Evolutionary conservation across 2,888 invertebrate species (phyloP).

Genomic region (Ennomos erosarius): DNA sequence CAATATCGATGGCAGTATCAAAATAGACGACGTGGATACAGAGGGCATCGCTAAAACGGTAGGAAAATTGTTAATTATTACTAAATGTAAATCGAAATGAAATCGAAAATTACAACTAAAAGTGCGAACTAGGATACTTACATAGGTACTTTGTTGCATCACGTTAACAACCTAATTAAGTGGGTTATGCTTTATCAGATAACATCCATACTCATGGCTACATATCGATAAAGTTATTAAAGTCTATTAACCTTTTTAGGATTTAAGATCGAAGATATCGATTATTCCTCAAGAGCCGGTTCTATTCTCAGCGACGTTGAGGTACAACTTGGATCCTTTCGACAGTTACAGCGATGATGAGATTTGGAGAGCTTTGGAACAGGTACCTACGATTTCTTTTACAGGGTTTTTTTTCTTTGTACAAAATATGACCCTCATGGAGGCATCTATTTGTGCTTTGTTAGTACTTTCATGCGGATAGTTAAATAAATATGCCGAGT

Average conservation of each 20-base stretch:
- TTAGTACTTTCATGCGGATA: too few species aligned
- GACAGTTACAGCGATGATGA: conserved; percentile 85
- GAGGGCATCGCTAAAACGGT: conserved; percentile 86
- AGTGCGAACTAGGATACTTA: too few species aligned
- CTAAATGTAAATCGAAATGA: too few species aligned
- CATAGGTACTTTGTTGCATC: too few species aligned
- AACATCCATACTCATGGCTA: not conserved
- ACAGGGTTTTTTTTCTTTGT: too few species aligned
- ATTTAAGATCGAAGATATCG: conserved; percentile 87
- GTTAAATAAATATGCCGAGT: too few species aligned
- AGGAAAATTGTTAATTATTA: conserved; percentile 11
- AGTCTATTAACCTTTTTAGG: conserved; percentile 54
- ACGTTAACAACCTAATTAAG: too few species aligned
- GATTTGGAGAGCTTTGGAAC: conserved; percentile 89
- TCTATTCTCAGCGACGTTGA: conserved; percentile 87
- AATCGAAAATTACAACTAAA: too few species aligned
- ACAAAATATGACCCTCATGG: too few species aligned
- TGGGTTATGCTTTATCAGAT: too few species aligned
- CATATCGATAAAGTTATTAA: conserved; percentile 11
- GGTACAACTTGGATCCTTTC: conserved; percentile 91
- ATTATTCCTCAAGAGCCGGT: conserved; percentile 90
- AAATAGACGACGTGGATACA: conserved; percentile 89
- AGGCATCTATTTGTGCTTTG: too few species aligned
- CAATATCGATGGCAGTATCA: conserved; percentile 87
- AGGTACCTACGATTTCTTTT: conserved; percentile 54